Conservation (phyloP, 2,113 vertebrate species). For the Camelus bactrianus region DNA sequence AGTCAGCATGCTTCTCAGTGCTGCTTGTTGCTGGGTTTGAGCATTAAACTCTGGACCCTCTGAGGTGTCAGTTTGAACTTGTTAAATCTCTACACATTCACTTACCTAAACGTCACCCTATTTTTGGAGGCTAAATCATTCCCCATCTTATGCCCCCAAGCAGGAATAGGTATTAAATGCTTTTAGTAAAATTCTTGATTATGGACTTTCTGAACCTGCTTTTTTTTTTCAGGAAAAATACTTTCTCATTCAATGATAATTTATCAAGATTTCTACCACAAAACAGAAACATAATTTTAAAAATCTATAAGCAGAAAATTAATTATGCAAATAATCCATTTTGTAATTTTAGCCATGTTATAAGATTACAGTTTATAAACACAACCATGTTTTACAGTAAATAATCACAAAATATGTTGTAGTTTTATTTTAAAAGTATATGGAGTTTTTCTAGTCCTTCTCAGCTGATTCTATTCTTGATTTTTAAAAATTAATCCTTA, state of each 20-base stretch:
- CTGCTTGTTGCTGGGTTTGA: background rate
- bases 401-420: background rate
- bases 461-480: background rate
- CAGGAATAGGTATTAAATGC: background rate
- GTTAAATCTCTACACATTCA: background rate
- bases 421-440: background rate
- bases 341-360: background rate
- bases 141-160: background rate
- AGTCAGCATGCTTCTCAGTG: no score
- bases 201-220: background rate
- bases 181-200: constrained; percentile 37
- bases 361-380: background rate
- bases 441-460: background rate
- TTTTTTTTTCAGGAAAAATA: constrained; percentile 1
- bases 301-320: constrained; percentile 21
- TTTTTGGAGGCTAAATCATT: background rate
- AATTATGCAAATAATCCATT: background rate
- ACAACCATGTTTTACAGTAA: background rate
- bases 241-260: background rate
- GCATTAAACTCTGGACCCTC: background rate
- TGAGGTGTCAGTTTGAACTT: background rate
- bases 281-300: background rate
- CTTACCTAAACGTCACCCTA: background rate
- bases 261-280: background rate
- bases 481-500: background rate